Evolutionary conservation across 2,113 vertebrate species (phyloP), one percentile per base, ranked within the genome.

Genomic region (Scytalopus superciliaris): DNA sequence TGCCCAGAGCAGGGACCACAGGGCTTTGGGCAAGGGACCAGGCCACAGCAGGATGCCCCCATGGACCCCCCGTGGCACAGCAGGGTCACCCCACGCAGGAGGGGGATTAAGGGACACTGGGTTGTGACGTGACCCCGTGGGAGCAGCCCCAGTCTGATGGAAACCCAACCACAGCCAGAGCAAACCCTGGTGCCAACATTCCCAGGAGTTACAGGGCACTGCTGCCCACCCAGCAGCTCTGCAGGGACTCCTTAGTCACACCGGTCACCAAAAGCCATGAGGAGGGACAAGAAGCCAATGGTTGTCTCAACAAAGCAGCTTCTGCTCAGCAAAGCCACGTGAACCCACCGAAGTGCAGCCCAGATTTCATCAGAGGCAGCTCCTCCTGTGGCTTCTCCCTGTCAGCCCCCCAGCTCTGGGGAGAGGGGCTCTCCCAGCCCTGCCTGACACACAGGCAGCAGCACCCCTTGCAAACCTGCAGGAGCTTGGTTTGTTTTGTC

Each of bases 391-490:
- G 3, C 64, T 37, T 22, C 35, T 81, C 40, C 69, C 28, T 13
- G 14, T 31, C 59, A 23, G 25, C 11, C 1, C 1, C 15, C 23
- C 16, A 7, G 59, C 19, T 19, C 0, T 3, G 52, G 45, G 35
- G 28, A 30, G 9, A n/a, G 21, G 2, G 7, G 0, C 40, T 67
- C 52, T 45, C 33, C 52, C 75, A 40, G 31, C 19, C 19, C 45
- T 33, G 37, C 55, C 60, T 5, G n/a, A 6, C 33, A 24, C 33
- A 7, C 25, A 1, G 2, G 78, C 74, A 66, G 66, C 64, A 9
- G 3, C 0, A 0, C 49, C 10, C 0, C n/a, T 10, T 14, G 3
- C 73, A n/a, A 8, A 31, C 50, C 7, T 44, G 39, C 62, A 31
- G 67, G 50, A 80, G 16, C 8, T 49, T 19, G 40, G 57, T 60